phyloP scores from a whole-genome alignment of 2,113 vertebrate genomes.

The Phyllopteryx taeniolatus region DNA sequence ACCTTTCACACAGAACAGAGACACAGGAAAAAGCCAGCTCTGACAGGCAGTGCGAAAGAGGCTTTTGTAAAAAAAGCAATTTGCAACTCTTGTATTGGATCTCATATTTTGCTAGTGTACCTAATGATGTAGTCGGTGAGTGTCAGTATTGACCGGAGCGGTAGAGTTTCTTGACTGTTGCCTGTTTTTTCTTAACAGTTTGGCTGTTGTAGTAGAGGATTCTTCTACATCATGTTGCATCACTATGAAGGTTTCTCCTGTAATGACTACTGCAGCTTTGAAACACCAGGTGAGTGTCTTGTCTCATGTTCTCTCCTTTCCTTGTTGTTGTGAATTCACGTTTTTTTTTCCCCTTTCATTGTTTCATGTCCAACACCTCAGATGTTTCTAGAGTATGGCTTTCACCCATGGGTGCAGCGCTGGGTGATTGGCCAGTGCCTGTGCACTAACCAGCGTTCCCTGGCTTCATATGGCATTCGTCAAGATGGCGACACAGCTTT shows the following conservation, averaged over 20 bases:
- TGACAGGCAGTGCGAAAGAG: neutral
- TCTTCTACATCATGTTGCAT: slow-evolving; percentile 81
- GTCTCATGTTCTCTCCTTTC: neutral
- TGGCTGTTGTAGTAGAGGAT: slow-evolving; percentile 86
- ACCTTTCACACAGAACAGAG: neutral
- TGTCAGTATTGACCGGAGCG: neutral
- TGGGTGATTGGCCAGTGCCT: slow-evolving; percentile 90
- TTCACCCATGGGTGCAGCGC: slow-evolving; percentile 87
- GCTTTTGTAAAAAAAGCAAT: neutral
- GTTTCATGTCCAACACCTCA: slow-evolving; percentile 35
- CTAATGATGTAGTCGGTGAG: neutral
- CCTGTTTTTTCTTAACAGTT: slow-evolving; percentile 46
- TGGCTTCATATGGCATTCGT: slow-evolving; percentile 82
- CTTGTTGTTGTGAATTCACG: neutral
- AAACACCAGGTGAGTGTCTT: slow-evolving; percentile 81
- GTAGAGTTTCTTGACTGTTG: neutral
- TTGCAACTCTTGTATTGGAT: neutral
- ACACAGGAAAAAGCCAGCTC: too few species aligned
- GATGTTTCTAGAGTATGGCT: slow-evolving; percentile 87
- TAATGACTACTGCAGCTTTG: slow-evolving; percentile 76
- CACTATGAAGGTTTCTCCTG: slow-evolving; percentile 75
- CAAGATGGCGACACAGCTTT: slow-evolving; percentile 81
- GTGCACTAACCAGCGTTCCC: slow-evolving; percentile 78
- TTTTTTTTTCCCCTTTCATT: neutral
- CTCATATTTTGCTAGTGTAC: neutral